phyloP scores from a whole-genome alignment of 2,888 invertebrate genomes.

The Drosophila austrosaltans region DNA sequence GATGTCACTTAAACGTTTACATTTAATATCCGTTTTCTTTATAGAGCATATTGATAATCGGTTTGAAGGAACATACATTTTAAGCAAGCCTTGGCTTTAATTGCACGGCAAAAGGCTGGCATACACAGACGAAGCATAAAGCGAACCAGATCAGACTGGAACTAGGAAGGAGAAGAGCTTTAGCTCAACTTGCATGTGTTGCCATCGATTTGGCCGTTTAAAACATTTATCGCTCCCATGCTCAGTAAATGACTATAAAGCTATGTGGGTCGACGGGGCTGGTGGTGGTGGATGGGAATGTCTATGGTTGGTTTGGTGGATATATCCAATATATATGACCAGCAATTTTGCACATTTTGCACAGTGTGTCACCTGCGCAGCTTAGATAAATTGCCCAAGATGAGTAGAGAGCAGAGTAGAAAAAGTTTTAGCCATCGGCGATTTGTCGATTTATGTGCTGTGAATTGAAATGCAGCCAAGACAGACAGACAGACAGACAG shows the following conservation, averaged over 20 bases:
- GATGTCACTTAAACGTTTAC: neutral
- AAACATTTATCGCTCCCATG: slow-evolving; percentile 67
- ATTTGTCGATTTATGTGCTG: slow-evolving; percentile 76
- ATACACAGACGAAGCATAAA: neutral
- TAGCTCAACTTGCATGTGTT: slow-evolving; percentile 60
- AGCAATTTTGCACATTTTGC: slow-evolving; percentile 70
- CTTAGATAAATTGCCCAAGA: slow-evolving; percentile 66
- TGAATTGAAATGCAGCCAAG: slow-evolving; percentile 75
- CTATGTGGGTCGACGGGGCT: neutral
- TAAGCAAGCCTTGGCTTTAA: slow-evolving; percentile 27
- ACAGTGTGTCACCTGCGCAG: slow-evolving; percentile 72
- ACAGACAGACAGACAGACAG: slow-evolving; percentile 10
- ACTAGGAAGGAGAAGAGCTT: slow-evolving; percentile 8
- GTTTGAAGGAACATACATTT: neutral
- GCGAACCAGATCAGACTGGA: neutral
- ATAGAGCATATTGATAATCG: neutral
- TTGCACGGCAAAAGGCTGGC: slow-evolving; percentile 30
- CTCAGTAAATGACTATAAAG: slow-evolving; percentile 48
- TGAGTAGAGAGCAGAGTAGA: slow-evolving; percentile 16
- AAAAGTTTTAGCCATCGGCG: slow-evolving; percentile 64
- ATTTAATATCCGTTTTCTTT: neutral
- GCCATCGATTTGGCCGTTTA: slow-evolving; percentile 76
- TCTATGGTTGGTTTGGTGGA: slow-evolving; percentile 15
- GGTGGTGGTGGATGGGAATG: slow-evolving; percentile 1
- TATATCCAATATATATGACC: slow-evolving; percentile 65